Evolutionary conservation across 2,888 invertebrate genomes (phyloP).

Genomic region (Nomada goodeniana): DNA sequence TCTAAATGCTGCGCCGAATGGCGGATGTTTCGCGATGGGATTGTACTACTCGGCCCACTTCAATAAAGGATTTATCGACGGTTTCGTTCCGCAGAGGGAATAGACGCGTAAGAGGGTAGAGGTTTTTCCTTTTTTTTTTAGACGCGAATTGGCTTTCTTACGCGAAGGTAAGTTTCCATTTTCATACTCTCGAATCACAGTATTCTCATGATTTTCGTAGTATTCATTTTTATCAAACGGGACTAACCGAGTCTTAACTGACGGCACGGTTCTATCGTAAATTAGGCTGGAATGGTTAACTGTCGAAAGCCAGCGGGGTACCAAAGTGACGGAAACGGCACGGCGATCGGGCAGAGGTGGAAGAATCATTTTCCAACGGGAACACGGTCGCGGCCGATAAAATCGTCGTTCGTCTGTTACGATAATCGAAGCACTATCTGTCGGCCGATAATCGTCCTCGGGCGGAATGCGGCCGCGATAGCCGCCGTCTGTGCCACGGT

Average conservation of each 20-base stretch:
- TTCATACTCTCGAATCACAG: too few species aligned
- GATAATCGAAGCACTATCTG: constrained; percentile 39
- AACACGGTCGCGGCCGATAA: not conserved
- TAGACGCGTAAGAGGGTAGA: not conserved
- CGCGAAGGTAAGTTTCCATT: too few species aligned
- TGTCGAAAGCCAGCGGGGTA: not conserved
- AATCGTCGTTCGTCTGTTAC: constrained; percentile 21
- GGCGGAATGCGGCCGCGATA: constrained; percentile 7
- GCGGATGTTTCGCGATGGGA: too few species aligned
- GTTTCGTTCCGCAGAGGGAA: not conserved
- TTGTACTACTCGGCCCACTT: too few species aligned
- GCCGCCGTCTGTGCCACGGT: constrained; percentile 14
- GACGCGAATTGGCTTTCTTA: too few species aligned
- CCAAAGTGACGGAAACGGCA: not conserved
- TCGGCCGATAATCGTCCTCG: constrained; percentile 39
- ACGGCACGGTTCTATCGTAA: not conserved
- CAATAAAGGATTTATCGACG: too few species aligned
- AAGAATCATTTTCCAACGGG: constrained; percentile 9
- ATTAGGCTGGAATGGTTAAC: too few species aligned
- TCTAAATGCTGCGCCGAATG: too few species aligned
- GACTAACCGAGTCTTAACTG: not conserved
- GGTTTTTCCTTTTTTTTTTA: not conserved
- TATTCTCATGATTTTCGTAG: not conserved
- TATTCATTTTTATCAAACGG: not conserved
- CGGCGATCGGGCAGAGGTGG: not conserved